Conservation (phyloP, 1,140 invertebrate species). For the Aphis craccivora region DNA sequence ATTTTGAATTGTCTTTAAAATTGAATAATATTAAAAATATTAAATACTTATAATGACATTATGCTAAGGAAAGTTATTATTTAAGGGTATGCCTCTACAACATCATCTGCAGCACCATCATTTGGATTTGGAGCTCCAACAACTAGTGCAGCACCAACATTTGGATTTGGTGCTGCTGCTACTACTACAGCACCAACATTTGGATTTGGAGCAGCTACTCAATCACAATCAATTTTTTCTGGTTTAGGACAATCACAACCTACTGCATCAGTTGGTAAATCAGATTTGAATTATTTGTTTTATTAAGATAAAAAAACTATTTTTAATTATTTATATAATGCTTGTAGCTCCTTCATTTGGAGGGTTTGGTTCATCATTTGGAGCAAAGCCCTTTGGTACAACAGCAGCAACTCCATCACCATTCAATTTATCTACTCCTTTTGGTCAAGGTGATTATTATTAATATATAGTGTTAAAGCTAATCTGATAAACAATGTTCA, state of each 20-base stretch:
- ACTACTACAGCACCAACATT: conserved; percentile 59
- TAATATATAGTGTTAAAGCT: neutral
- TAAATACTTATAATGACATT: neutral
- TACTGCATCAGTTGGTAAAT: conserved; percentile 57
- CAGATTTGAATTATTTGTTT: conserved; percentile 7
- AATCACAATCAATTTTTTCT: conserved; percentile 61
- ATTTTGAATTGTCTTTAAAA: neutral
- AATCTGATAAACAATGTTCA: neutral
- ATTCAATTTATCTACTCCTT: conserved; percentile 58
- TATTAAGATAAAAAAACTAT: neutral
- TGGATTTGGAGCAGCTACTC: conserved; percentile 53
- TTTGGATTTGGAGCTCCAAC: conserved; percentile 66
- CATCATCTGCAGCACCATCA: conserved; percentile 61
- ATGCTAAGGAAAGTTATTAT: neutral
- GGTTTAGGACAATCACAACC: conserved; percentile 61
- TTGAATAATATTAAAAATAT: neutral
- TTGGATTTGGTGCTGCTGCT: conserved; percentile 60
- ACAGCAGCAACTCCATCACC: conserved; percentile 37
- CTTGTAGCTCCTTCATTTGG: conserved; percentile 24
- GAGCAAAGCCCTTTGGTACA: conserved; percentile 47
- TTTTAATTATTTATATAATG: neutral
- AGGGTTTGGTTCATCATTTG: conserved; percentile 51
- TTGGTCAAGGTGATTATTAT: conserved; percentile 33
- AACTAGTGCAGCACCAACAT: conserved; percentile 59
- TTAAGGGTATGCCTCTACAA: conserved; percentile 61